Base-by-base conservation (phyloP, 2,888 invertebrate genomes). In the Dryadula phaetusa region DNA sequence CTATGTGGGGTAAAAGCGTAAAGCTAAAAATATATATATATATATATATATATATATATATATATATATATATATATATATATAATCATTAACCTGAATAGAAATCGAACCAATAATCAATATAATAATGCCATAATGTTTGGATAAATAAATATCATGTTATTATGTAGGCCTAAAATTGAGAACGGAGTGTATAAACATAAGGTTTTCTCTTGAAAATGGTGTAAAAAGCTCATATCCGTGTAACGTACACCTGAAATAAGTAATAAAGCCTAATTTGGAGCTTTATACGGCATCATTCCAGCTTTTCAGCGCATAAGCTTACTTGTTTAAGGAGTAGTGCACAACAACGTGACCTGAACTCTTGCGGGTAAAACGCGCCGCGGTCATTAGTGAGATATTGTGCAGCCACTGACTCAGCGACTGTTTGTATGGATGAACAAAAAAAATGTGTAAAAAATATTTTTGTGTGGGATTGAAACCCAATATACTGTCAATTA, bases 351-450 rank as follows among this genome's bases (percentile, higher is more conserved):
- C 63, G 67, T 63, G 67, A 63, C 62, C 62, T 67, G 67, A 34
- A 70, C 68, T 69, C 63, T 63, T 68, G 68, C 47, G 63, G 40
- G 58, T 60, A 66, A 66, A 69, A 58, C 52, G 52, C 14, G 49
- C 63, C 68, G 68, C 64, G 63, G 63, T 70, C 70, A 70, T 70
- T 70, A 70, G 68, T 49, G 66, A 56, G 34, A 54, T 22, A 44
- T 18, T 16, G 67, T 64, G 14, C 49, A 67, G 67, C 54, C 25
- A 37, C 18, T 40, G 47, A 28, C 18, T 14, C 6, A 18, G 49
- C 56, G 64, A 40, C 14, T 49, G 10, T 28, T 61, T 37, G 14
- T 32, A 53, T 53, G n/a, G 3, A 56, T n/a, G 20, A 18, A 37
- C 3, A 40, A 8, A n/a, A n/a, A 1, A 25, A 3, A 16, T 25